These are phyloP conservation scores for Malaclemys terrapin DNA, from an alignment of 2,113 vertebrate species.

Conservation along the genomic window DNA sequence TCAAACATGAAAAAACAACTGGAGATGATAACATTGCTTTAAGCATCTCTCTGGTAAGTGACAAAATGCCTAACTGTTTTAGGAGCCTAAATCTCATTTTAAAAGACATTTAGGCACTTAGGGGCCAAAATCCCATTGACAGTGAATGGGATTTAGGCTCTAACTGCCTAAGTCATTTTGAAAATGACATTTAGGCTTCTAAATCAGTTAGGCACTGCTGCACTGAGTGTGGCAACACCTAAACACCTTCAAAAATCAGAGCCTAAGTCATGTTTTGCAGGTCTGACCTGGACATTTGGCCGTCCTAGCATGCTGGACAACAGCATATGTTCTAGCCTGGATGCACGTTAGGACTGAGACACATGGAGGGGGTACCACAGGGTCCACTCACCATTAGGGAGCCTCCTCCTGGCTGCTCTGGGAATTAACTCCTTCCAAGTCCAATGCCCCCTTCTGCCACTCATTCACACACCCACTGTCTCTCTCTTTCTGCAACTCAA, in stretches of 20 bases:
- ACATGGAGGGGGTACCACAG: background rate
- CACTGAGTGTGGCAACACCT: background rate
- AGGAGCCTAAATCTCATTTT: background rate
- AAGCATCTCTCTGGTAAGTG: background rate
- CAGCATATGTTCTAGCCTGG: background rate
- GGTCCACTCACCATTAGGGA: background rate
- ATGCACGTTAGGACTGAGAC: background rate
- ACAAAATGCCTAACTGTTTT: background rate
- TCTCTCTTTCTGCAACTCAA: background rate
- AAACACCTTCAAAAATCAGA: background rate
- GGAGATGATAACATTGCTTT: background rate
- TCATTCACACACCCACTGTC: background rate
- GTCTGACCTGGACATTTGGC: constrained; percentile 56
- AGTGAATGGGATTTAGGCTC: background rate
- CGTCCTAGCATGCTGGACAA: background rate
- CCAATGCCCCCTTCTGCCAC: background rate
- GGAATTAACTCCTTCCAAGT: background rate
- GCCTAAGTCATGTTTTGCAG: constrained; percentile 45
- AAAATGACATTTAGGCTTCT: background rate
- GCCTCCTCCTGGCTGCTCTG: background rate
- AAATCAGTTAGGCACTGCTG: background rate
- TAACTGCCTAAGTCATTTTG: background rate
- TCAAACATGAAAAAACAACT: background rate
- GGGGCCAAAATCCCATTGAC: background rate
- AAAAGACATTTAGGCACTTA: background rate